Base-by-base conservation (phyloP, 1,140 invertebrate species). In the Ericerus pela region DNA sequence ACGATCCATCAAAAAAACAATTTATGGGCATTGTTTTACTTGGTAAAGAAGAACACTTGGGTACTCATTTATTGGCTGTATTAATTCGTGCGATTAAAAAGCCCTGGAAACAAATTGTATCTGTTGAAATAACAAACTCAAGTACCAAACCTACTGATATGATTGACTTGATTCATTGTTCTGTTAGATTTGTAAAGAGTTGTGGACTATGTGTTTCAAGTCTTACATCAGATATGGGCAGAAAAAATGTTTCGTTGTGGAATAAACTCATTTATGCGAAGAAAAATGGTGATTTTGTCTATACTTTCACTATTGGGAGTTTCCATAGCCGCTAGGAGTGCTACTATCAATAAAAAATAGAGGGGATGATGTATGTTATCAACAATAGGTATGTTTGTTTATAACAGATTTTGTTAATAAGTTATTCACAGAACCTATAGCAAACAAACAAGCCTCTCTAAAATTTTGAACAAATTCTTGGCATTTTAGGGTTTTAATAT, bases 161-260 rank as follows among this genome's bases (percentile, higher is more conserved):
- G 5, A n/a, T 2, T 20, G n/a, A 29, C 2, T 16, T 28, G 2
- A 29, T 47, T 8, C 1, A 41, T 1, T 6, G 29, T 18, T 43
- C 26, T n/a, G 51, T 56, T 28, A 28, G 26, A 29, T 51, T 20
- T 30, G 24, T 43, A 12, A 20, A 43, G 30, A 26, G 20, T 4
- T 29, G 14, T 47, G 54, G 38, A 11, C 20, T 47, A 22, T 11
- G 11, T 28, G 41, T 51, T 5, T 6, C 31, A n/a, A 11, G 26
- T 16, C n/a, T 56, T 1, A 28, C 54, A 28, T 56, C 54, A 20
- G 54, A 56, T 47, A 56, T 56, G 54, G 41, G 54, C n/a, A 26
- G 28, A n/a, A 56, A 16, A 0, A 56, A 56, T 22, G 16, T 18
- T 20, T 24, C 26, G 11, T 14, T 56, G 22, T 56, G 54, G 54